Percentiles rank a stretch among this genome's conserved stretches.
phyloP scores from a whole-genome alignment of 2,888 invertebrate genomes.

The Scaeva pyrastri region DNA sequence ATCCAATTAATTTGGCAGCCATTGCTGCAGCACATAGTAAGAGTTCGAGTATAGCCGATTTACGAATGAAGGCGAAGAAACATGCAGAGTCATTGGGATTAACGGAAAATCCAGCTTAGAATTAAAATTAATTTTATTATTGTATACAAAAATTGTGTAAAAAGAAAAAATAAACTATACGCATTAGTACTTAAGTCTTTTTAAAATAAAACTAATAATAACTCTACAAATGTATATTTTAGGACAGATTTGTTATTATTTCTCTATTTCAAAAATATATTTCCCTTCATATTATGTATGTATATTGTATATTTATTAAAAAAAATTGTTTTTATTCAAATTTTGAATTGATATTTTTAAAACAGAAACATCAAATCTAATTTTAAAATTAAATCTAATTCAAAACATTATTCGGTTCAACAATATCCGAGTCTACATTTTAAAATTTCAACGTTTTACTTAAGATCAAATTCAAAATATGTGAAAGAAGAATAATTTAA shows the following conservation, averaged over 20 bases:
- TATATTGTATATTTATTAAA: too few species aligned
- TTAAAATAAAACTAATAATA: constrained; percentile 14
- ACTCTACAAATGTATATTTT: constrained; percentile 38
- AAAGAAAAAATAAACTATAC: constrained; percentile 2
- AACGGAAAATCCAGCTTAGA: constrained; percentile 78
- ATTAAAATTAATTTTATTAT: background rate
- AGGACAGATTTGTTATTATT: constrained; percentile 1
- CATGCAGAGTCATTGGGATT: constrained; percentile 94
- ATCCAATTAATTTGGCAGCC: constrained; percentile 91
- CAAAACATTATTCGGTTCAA: too few species aligned
- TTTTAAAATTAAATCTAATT: too few species aligned
- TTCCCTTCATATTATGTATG: too few species aligned
- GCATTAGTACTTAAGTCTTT: constrained; percentile 15
- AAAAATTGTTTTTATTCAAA: too few species aligned
- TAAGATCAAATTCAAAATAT: too few species aligned
- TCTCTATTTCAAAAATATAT: too few species aligned
- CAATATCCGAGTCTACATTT: too few species aligned
- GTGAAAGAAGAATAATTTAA: too few species aligned
- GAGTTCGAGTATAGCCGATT: constrained; percentile 96
- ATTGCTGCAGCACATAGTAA: constrained; percentile 93
- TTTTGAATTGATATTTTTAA: too few species aligned
- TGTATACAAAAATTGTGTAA: background rate
- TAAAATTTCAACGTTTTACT: too few species aligned
- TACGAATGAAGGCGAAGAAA: constrained; percentile 95
- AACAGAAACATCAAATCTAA: too few species aligned